A percentile compares a stretch with the other conserved stretches of the same genome.
phyloP scores from a whole-genome alignment of 2,888 invertebrate genomes.

The Byasa hedistus region DNA sequence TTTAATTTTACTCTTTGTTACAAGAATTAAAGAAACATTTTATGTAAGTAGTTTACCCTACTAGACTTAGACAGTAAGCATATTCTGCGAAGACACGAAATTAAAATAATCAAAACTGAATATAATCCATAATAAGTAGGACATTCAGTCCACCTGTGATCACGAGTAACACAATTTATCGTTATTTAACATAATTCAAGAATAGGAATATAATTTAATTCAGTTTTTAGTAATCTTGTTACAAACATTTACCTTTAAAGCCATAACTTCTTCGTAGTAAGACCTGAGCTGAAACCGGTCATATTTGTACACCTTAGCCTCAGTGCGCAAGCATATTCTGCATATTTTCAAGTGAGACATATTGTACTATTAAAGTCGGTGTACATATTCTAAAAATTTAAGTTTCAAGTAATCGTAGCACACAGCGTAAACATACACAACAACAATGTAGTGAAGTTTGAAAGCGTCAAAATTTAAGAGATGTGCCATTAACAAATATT shows the following conservation, averaged over 20 bases:
- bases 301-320: slow-evolving; percentile 52
- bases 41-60: no score
- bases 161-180: no score
- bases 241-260: slow-evolving; percentile 27
- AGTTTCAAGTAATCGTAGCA: neutral
- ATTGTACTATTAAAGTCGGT: neutral
- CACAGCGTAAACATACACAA: neutral
- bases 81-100: no score
- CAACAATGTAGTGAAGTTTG: neutral
- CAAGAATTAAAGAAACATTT: no score
- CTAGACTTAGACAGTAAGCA: no score
- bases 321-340: slow-evolving; percentile 57
- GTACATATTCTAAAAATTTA: no score
- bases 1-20: no score
- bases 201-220: no score
- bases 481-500: neutral
- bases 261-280: slow-evolving; percentile 62
- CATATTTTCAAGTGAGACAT: slow-evolving; percentile 51
- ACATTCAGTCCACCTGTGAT: no score
- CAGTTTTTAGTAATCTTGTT: slow-evolving; percentile 9
- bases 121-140: no score
- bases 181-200: no score
- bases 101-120: no score
- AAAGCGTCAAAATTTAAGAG: slow-evolving; percentile 10
- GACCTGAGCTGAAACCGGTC: slow-evolving; percentile 52